phyloP scores from a whole-genome alignment of 2,888 invertebrate genomes.

The Hirtodrosophila histrioides region DNA sequence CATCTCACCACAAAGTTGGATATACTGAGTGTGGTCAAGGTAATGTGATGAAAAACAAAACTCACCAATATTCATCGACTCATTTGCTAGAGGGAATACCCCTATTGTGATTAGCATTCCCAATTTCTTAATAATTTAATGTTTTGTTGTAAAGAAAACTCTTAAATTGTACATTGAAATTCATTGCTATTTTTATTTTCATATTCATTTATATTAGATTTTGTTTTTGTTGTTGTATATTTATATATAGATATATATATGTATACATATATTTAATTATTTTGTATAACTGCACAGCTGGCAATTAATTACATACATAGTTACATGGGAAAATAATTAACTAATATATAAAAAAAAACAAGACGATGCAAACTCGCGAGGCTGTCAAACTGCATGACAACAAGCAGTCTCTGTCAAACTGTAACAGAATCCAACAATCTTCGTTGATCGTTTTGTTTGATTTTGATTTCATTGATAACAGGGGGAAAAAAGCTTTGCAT shows the following conservation, averaged over 20 bases:
- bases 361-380: conserved; percentile 15
- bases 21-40: no score
- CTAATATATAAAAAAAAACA: conserved; percentile 30
- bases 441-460: not conserved
- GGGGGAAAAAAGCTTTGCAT: conserved; percentile 1
- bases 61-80: no score
- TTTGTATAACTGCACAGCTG: conserved; percentile 51
- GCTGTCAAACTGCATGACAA: conserved; percentile 13
- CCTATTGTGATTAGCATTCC: no score
- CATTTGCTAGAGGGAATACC: no score
- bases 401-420: conserved; percentile 14
- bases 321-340: conserved; percentile 21
- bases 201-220: conserved; percentile 45
- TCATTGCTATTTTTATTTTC: conserved; percentile 52
- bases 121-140: no score
- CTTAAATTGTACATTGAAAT: conserved; percentile 39
- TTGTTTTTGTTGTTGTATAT: conserved; percentile 32
- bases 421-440: conserved; percentile 6
- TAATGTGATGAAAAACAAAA: no score
- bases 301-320: conserved; percentile 43
- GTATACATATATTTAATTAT: conserved; percentile 33
- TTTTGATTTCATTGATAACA: conserved; percentile 3
- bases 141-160: not conserved
- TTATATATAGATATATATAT: conserved; percentile 40
- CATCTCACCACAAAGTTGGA: no score